These are phyloP conservation scores for Parus major DNA, from an alignment of 2,113 vertebrate genomes.

Conservation along the genomic window DNA sequence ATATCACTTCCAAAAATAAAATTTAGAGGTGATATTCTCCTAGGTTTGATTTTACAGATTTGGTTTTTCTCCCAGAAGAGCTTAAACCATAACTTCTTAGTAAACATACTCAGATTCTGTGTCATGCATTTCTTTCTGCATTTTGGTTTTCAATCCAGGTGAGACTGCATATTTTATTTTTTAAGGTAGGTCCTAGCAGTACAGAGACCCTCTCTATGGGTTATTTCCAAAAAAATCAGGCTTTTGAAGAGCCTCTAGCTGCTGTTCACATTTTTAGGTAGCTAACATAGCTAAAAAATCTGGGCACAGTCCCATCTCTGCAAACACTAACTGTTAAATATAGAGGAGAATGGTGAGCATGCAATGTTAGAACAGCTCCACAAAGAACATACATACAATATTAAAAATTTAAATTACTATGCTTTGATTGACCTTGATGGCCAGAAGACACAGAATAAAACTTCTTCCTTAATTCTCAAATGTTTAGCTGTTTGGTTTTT, in stretches of 20 bases:
- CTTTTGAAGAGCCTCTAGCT: neutral
- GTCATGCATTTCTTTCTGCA: neutral
- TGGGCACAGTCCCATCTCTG: neutral
- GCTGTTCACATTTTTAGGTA: neutral
- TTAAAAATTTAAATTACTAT: neutral
- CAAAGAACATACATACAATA: accelerated
- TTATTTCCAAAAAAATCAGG: neutral
- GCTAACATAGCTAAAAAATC: neutral
- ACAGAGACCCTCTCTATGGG: neutral
- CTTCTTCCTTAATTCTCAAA: neutral
- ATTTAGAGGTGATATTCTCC: neutral
- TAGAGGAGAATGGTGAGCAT: neutral
- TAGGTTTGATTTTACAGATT: neutral
- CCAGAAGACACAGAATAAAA: neutral
- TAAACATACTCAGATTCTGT: accelerated
- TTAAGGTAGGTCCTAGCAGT: neutral
- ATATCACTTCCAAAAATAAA: neutral
- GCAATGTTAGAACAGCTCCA: neutral
- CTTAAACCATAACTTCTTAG: neutral
- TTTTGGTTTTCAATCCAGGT: neutral
- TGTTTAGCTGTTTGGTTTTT: neutral
- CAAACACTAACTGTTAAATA: neutral
- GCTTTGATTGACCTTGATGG: neutral
- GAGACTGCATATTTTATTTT: neutral
- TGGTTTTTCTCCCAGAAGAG: neutral